Conservation (phyloP, 2,797 vertebrate species). For the Urosaurus nigricauda region DNA sequence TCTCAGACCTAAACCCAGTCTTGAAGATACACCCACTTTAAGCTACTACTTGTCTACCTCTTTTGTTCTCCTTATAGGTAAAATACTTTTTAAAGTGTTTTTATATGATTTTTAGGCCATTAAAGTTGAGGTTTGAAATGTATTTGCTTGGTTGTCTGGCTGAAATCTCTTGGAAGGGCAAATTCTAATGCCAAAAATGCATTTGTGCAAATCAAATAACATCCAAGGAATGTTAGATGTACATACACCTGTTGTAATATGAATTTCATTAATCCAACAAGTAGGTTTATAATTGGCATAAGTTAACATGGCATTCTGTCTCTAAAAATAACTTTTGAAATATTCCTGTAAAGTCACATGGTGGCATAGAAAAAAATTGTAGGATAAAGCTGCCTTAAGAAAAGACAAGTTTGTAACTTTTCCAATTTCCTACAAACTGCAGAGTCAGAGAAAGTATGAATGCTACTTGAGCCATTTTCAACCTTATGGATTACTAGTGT, state of each 20-base stretch:
- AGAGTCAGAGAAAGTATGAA: background rate
- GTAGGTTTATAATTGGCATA: background rate
- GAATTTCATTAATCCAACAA: constrained; percentile 10
- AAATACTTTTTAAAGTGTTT: background rate
- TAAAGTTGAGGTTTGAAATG: background rate
- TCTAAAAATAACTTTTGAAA: background rate
- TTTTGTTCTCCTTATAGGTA: constrained; percentile 15
- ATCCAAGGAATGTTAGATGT: background rate
- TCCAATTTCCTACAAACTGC: background rate
- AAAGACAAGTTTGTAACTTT: constrained; percentile 20
- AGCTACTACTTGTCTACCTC: constrained; percentile 1
- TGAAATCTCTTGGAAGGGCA: background rate
- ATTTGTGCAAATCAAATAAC: background rate
- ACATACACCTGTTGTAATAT: background rate
- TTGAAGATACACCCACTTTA: background rate
- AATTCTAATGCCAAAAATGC: background rate
- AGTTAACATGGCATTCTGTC: background rate
- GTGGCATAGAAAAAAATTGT: background rate
- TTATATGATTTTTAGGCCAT: background rate
- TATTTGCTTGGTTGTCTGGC: background rate
- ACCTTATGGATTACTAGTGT: background rate
- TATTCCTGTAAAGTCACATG: background rate
- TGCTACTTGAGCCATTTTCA: background rate
- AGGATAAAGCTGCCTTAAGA: background rate
- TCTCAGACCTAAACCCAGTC: background rate